These are phyloP conservation scores for Trissolcus basalis DNA, from an alignment of 1,140 invertebrate species.

Conservation along the genomic window DNA sequence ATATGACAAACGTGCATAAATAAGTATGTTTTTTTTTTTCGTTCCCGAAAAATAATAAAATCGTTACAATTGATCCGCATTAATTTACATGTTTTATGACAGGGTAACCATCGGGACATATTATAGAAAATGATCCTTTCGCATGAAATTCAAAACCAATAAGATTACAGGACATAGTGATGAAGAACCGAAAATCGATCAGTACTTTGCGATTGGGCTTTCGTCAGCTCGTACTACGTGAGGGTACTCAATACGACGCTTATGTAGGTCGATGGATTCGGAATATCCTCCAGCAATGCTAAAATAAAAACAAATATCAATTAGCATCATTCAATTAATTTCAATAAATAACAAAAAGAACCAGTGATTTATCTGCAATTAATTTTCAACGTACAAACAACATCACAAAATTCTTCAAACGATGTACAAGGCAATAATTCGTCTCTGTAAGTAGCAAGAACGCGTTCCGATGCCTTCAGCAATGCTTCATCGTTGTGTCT, in stretches of 20 bases:
- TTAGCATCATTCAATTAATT: neutral
- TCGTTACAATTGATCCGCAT: constrained; percentile 31
- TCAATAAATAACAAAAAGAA: constrained; percentile 1
- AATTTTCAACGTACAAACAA: constrained; percentile 79
- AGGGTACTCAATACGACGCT: constrained; percentile 75
- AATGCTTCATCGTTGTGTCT: constrained; percentile 94
- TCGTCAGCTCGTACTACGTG: constrained; percentile 52
- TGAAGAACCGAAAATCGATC: constrained; percentile 21
- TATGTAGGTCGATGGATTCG: constrained; percentile 79
- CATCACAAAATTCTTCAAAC: constrained; percentile 94
- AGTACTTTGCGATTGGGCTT: neutral
- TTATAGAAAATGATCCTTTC: constrained; percentile 17
- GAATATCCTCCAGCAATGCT: constrained; percentile 81
- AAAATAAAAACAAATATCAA: constrained; percentile 63
- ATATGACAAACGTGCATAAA: constrained; percentile 48
- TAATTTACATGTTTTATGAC: constrained; percentile 20
- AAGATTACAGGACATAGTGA: constrained; percentile 31
- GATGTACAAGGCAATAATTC: constrained; percentile 93
- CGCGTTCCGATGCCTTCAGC: constrained; percentile 89
- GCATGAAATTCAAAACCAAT: constrained; percentile 5
- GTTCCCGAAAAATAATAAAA: neutral
- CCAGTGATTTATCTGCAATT: neutral
- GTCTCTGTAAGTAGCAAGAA: constrained; percentile 88
- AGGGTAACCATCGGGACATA: constrained; percentile 33
- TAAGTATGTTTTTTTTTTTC: constrained; percentile 24